A percentile compares a stretch with the other conserved stretches of the same genome.
phyloP scores from a whole-genome alignment of 2,797 vertebrate species.

The Tenualosa ilisha region DNA sequence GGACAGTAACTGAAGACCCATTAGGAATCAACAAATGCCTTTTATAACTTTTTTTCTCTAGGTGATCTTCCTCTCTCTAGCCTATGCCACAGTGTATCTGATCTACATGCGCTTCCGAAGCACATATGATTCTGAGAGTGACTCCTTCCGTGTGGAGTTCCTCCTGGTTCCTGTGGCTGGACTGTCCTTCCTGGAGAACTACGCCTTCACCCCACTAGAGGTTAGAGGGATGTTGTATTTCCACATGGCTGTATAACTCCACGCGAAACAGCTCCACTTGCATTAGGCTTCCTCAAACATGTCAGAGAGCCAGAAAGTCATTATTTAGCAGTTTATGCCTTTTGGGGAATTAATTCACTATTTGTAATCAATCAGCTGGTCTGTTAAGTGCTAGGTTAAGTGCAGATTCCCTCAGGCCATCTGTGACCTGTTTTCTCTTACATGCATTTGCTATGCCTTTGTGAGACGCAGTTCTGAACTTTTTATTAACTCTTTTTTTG shows the following conservation, averaged over 20 bases:
- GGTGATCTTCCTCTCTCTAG: conserved; percentile 89
- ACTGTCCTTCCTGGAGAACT: conserved; percentile 92
- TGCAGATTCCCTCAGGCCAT: background rate
- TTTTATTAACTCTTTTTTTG: too few species aligned
- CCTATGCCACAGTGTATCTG: conserved; percentile 89
- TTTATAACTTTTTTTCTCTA: conserved; percentile 50
- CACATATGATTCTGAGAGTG: conserved; percentile 82
- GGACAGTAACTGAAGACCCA: too few species aligned
- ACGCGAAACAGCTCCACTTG: background rate
- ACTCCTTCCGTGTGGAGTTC: conserved; percentile 92
- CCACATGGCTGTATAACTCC: background rate
- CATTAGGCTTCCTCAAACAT: background rate
- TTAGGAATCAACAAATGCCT: too few species aligned
- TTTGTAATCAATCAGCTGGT: conserved; percentile 1
- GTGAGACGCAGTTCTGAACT: background rate
- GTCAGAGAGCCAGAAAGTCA: background rate
- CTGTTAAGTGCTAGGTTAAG: background rate
- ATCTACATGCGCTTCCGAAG: conserved; percentile 89
- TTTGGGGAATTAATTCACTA: background rate
- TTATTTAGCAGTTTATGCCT: background rate
- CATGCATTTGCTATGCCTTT: background rate
- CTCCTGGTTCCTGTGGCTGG: conserved; percentile 90
- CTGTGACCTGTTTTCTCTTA: background rate
- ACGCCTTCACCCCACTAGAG: conserved; percentile 87
- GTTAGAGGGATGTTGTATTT: conserved; percentile 61